Evolutionary conservation across 30 jellyfish, hydroid and myxozoan genomes (phyloP), one percentile per base, ranked within the genome.

Genomic region (Sanderia malayensis): DNA sequence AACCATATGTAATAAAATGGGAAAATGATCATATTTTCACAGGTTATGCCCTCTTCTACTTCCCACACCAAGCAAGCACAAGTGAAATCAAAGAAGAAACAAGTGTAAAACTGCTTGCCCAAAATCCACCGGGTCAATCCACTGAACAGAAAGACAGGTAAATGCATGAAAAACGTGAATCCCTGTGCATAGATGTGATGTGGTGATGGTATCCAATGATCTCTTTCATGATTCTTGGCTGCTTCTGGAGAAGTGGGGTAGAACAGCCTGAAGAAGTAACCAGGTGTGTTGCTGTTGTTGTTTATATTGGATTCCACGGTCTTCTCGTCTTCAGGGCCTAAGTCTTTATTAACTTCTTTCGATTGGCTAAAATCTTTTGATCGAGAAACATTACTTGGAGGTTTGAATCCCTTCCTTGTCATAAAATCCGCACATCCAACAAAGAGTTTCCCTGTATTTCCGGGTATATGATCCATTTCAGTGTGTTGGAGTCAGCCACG

Each of bases 391-490:
- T 23, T 7, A 2, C 19, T 60, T 60, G 26, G 8, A 19, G 31
- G 19, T 0, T 19, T 58, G 45, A 58, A 74, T 13, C 49, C 20
- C 45, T 44, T 45, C 65, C 31, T 10, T 23, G 86, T 76, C 94
- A 86, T 86, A 17, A 86, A 25, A 57, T 77, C 94, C 18, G 82
- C 60, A 60, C 96, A 86, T 10, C 96, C 96, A 61, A 86, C 96
- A 13, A 44, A 29, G 58, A 58, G 72, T 10, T 62, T 93, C 28
- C 96, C 96, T 47, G 76, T 78, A 24, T 58, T 49, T 32, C 62
- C 59, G 0, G 95, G 95, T 1, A 83, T 21, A 28, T 73, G 53
- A 46, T 74, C 86, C 86, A 74, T 74, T n/a, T n/a, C n/a, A n/a
- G n/a, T n/a, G n/a, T n/a, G n/a, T n/a, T n/a, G n/a, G n/a, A n/a